phyloP scores from a whole-genome alignment of 2,797 vertebrate genomes.

The Molossus alvarezi region DNA sequence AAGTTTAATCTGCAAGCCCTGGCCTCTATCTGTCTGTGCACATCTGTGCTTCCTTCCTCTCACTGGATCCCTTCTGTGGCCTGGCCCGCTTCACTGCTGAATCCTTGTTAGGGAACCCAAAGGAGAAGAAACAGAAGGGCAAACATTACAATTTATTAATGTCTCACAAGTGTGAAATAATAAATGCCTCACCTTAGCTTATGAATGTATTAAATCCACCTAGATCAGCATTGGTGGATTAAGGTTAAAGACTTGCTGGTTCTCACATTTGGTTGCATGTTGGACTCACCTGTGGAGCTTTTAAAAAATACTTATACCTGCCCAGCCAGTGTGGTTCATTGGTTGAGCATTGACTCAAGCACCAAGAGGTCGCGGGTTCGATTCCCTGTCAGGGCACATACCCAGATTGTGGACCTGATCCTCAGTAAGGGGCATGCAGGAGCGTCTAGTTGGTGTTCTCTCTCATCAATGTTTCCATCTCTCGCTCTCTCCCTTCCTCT shows the following conservation, averaged over 20 bases:
- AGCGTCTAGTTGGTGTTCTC: too few relatives aligned
- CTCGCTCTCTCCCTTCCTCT: too few relatives aligned
- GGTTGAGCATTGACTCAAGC: too few relatives aligned
- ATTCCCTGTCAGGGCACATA: too few relatives aligned
- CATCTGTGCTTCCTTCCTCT: conserved; percentile 11
- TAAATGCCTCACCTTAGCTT: background rate
- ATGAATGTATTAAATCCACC: conserved; percentile 2
- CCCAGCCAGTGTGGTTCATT: too few relatives aligned
- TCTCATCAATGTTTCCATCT: too few relatives aligned
- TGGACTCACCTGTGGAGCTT: background rate
- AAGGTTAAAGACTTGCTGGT: background rate
- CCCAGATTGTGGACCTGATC: too few relatives aligned
- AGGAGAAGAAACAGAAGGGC: background rate
- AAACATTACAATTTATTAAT: conserved; percentile 23
- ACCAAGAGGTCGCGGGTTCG: too few relatives aligned
- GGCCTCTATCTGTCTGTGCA: background rate
- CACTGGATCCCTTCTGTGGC: background rate
- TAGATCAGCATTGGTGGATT: background rate
- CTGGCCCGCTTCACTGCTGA: background rate
- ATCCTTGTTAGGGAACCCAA: conserved; percentile 7
- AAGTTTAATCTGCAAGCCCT: background rate
- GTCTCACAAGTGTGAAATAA: conserved; percentile 13
- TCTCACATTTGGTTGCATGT: background rate
- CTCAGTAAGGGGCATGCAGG: too few relatives aligned
- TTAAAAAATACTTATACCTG: background rate